These are phyloP conservation scores for Hyla sarda DNA, from an alignment of 2,113 vertebrate species.

Conservation along the genomic window DNA sequence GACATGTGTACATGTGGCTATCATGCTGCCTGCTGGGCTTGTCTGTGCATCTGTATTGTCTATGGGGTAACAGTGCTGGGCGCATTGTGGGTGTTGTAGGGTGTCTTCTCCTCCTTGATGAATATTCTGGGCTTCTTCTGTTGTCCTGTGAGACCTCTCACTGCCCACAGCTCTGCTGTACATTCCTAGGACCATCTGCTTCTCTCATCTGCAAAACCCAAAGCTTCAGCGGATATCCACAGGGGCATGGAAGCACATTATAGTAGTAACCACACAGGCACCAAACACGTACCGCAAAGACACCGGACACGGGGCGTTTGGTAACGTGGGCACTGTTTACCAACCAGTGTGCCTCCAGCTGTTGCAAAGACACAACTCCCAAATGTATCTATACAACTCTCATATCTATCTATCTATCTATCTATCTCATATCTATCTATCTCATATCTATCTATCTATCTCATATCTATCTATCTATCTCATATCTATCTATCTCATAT, in stretches of 20 bases:
- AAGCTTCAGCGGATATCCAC: not conserved
- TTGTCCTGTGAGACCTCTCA: slow-evolving; percentile 38
- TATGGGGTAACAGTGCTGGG: not conserved
- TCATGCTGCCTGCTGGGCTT: not conserved
- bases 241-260: not conserved
- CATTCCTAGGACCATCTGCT: slow-evolving; percentile 57
- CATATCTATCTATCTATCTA: no score
- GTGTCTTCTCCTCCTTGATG: slow-evolving; percentile 21
- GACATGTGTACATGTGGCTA: not conserved
- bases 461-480: no score
- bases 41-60: not conserved
- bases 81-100: slow-evolving; percentile 12
- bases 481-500: no score
- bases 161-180: slow-evolving; percentile 33
- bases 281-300: not conserved
- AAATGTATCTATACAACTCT: no score
- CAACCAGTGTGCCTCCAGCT: no score
- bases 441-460: no score
- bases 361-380: no score
- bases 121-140: slow-evolving; percentile 33
- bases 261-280: not conserved
- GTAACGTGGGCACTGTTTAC: no score
- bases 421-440: no score
- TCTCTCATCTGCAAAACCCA: slow-evolving; percentile 47
- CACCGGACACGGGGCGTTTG: not conserved